phyloP scores from a whole-genome alignment of 2,797 vertebrate genomes.

The Pagetopsis macropterus region DNA sequence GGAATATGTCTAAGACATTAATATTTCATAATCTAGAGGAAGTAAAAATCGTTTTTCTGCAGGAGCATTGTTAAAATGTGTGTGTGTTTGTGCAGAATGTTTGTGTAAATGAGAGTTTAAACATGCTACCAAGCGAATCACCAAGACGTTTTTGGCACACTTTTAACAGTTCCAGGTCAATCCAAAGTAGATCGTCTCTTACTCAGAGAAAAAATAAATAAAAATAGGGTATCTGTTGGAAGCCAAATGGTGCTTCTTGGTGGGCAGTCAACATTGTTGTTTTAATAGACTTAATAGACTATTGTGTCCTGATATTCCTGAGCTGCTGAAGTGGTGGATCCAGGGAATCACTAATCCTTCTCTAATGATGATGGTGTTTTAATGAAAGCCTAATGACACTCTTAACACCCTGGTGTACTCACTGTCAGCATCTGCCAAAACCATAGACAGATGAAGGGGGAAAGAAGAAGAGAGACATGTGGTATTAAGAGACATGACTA shows the following conservation, averaged over 20 bases:
- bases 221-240: background rate
- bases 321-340: slow-evolving; percentile 64
- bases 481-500: background rate
- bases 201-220: background rate
- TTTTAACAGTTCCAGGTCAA: background rate
- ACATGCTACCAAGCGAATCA: slow-evolving; percentile 17
- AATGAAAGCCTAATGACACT: slow-evolving; percentile 82
- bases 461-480: slow-evolving; percentile 3
- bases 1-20: background rate
- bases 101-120: background rate
- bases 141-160: background rate
- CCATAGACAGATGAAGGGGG: slow-evolving; percentile 39
- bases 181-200: background rate
- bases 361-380: slow-evolving; percentile 84
- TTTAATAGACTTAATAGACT: slow-evolving; percentile 62
- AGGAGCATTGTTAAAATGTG: background rate
- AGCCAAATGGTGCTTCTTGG: slow-evolving; percentile 41
- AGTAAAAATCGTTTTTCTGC: background rate
- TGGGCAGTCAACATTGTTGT: slow-evolving; percentile 53
- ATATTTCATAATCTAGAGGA: background rate
- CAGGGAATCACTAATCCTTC: slow-evolving; percentile 74
- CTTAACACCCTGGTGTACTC: slow-evolving; percentile 64
- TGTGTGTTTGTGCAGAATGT: background rate
- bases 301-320: slow-evolving; percentile 76
- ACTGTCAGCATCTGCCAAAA: slow-evolving; percentile 64